Evolutionary conservation across 1,140 invertebrate species (phyloP).

Genomic region (Heliothis virescens): DNA sequence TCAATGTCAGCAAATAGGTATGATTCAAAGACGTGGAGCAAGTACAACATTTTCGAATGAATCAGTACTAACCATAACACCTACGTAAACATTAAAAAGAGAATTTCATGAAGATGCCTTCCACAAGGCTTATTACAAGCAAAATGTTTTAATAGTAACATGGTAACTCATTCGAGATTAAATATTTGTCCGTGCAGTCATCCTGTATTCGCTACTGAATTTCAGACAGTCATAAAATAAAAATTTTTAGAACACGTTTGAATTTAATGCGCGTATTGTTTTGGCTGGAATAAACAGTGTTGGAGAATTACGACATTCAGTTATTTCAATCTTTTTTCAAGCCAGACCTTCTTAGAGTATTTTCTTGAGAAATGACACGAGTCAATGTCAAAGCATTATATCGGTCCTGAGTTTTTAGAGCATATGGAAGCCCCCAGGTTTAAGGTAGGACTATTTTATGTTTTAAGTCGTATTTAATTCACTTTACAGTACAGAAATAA

Average conservation of each 20-base stretch:
- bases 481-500: no score
- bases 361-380: no score
- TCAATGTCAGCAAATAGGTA: conserved; percentile 24
- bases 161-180: conserved; percentile 26
- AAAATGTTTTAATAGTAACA: conserved; percentile 28
- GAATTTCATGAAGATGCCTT: conserved; percentile 19
- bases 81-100: conserved; percentile 3
- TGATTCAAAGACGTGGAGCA: not conserved
- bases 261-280: conserved; percentile 55
- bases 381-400: no score
- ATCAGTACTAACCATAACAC: not conserved
- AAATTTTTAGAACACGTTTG: conserved; percentile 59
- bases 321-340: no score
- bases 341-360: no score
- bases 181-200: conserved; percentile 24
- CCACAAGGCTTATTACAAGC: not conserved
- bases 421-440: no score
- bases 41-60: conserved; percentile 6
- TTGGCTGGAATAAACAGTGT: conserved; percentile 34
- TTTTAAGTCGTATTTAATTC: no score
- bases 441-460: no score
- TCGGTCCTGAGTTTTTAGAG: no score
- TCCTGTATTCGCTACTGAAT: conserved; percentile 22
- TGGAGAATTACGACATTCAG: not conserved
- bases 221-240: conserved; percentile 53